Evolutionary conservation across 2,888 invertebrate species (phyloP).

Genomic region (Drosophila sordidapex): DNA sequence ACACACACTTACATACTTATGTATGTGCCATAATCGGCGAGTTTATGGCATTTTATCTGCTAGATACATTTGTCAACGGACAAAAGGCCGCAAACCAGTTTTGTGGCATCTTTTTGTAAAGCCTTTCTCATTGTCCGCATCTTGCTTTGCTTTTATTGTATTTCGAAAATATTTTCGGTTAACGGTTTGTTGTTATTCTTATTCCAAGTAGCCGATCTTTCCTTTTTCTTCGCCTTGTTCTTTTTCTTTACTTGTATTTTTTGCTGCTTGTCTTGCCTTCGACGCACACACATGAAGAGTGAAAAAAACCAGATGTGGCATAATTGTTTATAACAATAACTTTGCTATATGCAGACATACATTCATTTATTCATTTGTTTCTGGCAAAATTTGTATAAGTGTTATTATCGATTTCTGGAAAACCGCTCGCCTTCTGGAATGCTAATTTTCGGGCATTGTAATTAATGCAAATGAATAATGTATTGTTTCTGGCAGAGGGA

Average conservation of each 20-base stretch:
- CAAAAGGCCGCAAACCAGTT: conserved; percentile 60
- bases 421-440: conserved; percentile 43
- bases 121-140: conserved; percentile 42
- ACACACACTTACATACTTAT: neutral
- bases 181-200: conserved; percentile 47
- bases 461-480: conserved; percentile 58
- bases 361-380: conserved; percentile 10
- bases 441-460: conserved; percentile 48
- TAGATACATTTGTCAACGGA: conserved; percentile 64
- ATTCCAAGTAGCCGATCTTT: conserved; percentile 3
- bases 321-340: conserved; percentile 71
- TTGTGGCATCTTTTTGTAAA: conserved; percentile 41
- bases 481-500: conserved; percentile 35
- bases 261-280: conserved; percentile 1
- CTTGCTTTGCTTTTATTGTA: conserved; percentile 23
- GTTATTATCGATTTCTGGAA: conserved; percentile 52
- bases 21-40: conserved; percentile 46
- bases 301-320: conserved; percentile 53
- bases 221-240: conserved; percentile 7
- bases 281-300: neutral
- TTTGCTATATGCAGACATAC: conserved; percentile 16
- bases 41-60: conserved; percentile 48
- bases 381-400: conserved; percentile 21
- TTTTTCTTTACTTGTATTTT: conserved; percentile 11
- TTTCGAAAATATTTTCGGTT: conserved; percentile 33